phyloP scores from a whole-genome alignment of 2,888 invertebrate genomes.

The Trileptium ribeirensis region DNA sequence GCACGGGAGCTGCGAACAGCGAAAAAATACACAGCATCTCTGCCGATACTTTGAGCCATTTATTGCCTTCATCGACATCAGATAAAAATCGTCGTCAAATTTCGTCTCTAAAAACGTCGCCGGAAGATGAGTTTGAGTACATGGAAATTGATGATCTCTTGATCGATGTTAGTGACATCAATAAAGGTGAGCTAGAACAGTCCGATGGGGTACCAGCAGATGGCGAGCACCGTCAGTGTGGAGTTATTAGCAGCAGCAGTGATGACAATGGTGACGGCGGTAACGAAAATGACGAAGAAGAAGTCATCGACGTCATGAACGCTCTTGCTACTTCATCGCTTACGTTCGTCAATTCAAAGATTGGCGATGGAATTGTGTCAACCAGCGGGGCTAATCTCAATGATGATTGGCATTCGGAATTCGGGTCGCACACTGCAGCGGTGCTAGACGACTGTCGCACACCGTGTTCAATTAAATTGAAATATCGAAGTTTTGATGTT shows the following conservation, averaged over 20 bases:
- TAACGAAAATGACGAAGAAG: background rate
- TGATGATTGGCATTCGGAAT: background rate
- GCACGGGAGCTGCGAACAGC: too few species aligned
- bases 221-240: background rate
- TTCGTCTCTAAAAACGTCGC: too few species aligned
- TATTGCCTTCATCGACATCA: too few species aligned
- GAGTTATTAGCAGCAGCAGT: background rate
- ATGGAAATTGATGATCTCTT: slow-evolving; percentile 16
- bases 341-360: background rate
- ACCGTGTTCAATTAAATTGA: too few species aligned
- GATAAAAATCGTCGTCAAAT: too few species aligned
- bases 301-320: background rate
- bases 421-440: too few species aligned
- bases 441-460: too few species aligned
- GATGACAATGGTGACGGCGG: background rate
- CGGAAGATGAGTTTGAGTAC: background rate
- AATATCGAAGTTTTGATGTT: background rate
- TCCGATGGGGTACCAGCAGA: slow-evolving; percentile 13
- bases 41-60: too few species aligned
- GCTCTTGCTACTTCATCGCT: background rate
- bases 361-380: background rate
- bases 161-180: background rate
- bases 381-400: background rate
- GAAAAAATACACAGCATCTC: too few species aligned
- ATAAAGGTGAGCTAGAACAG: background rate